These are phyloP conservation scores for Ceratothoa steindachneri DNA, from an alignment of 2,888 invertebrate species.

Conservation along the genomic window DNA sequence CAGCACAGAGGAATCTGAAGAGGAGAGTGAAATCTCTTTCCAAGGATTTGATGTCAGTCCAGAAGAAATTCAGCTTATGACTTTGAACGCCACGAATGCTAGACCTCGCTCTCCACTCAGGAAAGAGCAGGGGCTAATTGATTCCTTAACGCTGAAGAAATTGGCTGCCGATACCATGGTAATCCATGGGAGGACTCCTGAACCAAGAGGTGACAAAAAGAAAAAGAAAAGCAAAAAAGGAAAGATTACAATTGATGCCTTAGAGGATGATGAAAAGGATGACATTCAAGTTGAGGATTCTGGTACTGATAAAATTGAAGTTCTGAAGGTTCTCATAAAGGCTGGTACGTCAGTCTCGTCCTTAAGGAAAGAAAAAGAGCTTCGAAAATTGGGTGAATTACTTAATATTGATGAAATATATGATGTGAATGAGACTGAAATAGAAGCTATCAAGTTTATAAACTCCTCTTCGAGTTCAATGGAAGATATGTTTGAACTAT, in stretches of 20 bases:
- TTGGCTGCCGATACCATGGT: constrained; percentile 37
- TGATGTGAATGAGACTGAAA: neutral
- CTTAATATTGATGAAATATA: neutral
- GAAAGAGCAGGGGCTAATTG: constrained; percentile 40
- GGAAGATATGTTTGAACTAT: neutral
- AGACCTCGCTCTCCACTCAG: constrained; percentile 36
- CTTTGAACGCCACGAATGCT: constrained; percentile 24
- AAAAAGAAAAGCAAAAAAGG: constrained; percentile 23
- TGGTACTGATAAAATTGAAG: constrained; percentile 34
- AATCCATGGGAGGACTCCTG: constrained; percentile 41
- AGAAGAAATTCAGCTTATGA: constrained; percentile 47
- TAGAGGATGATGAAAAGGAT: constrained; percentile 26
- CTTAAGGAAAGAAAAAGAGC: constrained; percentile 25
- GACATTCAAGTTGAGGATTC: constrained; percentile 29
- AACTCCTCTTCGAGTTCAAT: neutral
- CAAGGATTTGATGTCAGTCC: constrained; percentile 62
- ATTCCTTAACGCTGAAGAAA: constrained; percentile 35
- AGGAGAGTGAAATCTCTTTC: constrained; percentile 63
- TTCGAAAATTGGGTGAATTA: neutral
- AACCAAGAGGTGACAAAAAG: constrained; percentile 28
- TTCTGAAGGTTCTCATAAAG: constrained; percentile 30
- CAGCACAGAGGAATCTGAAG: constrained; percentile 37
- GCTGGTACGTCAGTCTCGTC: constrained; percentile 26
- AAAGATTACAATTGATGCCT: constrained; percentile 25
- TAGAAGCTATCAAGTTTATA: neutral